Evolutionary conservation across 2,113 vertebrate species (phyloP), one percentile per base, ranked within the genome.

Genomic region (Chionodraco myersi): DNA sequence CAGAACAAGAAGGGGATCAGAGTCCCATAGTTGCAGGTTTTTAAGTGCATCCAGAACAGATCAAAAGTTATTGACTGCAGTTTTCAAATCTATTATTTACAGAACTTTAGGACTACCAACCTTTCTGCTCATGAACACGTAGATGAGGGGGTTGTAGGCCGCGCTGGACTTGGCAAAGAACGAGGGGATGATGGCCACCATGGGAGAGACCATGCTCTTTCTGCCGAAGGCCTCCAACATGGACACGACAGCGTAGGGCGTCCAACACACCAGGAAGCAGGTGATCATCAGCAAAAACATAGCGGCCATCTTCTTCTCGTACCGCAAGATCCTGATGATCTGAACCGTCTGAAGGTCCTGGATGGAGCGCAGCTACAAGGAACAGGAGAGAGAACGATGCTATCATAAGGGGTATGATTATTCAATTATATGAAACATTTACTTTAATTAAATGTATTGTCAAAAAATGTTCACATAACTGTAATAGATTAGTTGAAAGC

Each of bases 201-300:
- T 94, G 69, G 97, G 97, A 10, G 96, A 97, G 80, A 98, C 91
- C 58, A 95, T 74, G 75, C 92, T 94, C 61, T 92, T 93, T 41
- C 95, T 95, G 59, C 97, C 95, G 6, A 96, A 97, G 16, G 95
- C 96, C 85, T 96, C 88, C 85, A 98, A 83, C 90, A 99, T 95
- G 52, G 96, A 97, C 72, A 97, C 93, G 1, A 97, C 93, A 0
- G 97, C 95, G 61, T 96, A 96, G 56, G 97, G 98, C 49, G 96
- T 97, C 97, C 96, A 98, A 62, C 96, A 97, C 84, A 96, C 75
- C 88, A 99, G 94, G 88, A 98, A 98, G 0, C 94, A 94, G 79
- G 91, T 91, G 60, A 97, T 97, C 96, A 98, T 97, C 62, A 97
- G 86, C 72, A 98, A 95, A 84, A 96, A 97, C 97, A 97, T 97